Conservation (phyloP, 2,888 invertebrate species). For the Caenorhabditis angaria region DNA sequence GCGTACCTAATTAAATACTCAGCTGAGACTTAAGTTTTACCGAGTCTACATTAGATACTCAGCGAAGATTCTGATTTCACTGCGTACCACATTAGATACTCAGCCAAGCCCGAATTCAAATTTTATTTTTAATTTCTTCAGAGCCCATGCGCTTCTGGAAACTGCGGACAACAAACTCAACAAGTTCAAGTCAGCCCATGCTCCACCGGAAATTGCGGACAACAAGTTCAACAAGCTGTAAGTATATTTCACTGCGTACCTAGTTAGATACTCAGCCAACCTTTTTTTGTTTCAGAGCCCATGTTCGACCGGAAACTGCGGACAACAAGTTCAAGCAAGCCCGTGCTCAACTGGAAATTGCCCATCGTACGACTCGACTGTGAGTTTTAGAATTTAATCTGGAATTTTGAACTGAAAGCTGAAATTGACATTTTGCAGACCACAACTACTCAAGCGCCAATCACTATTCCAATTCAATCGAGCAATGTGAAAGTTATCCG, state of each 20-base stretch:
- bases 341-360: constrained; percentile 37
- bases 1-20: no score
- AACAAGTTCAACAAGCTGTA: constrained; percentile 3
- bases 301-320: constrained; percentile 35
- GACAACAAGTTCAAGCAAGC: constrained; percentile 11
- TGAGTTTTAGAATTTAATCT: no score
- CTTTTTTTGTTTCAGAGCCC: constrained; percentile 14
- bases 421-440: neutral
- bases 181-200: constrained; percentile 13
- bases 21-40: no score
- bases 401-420: no score
- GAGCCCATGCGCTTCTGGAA: constrained; percentile 12
- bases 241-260: no score
- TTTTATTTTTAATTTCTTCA: neutral
- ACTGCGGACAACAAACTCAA: constrained; percentile 9
- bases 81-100: no score
- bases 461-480: neutral
- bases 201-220: constrained; percentile 23
- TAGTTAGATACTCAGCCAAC: no score
- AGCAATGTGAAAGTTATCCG: neutral
- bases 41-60: no score
- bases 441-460: neutral
- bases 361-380: constrained; percentile 3
- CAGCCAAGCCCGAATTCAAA: constrained; percentile 3
- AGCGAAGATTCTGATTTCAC: constrained; percentile 8